Evolutionary conservation across 2,113 vertebrate genomes (phyloP).

Genomic region (Helogale parvula): DNA sequence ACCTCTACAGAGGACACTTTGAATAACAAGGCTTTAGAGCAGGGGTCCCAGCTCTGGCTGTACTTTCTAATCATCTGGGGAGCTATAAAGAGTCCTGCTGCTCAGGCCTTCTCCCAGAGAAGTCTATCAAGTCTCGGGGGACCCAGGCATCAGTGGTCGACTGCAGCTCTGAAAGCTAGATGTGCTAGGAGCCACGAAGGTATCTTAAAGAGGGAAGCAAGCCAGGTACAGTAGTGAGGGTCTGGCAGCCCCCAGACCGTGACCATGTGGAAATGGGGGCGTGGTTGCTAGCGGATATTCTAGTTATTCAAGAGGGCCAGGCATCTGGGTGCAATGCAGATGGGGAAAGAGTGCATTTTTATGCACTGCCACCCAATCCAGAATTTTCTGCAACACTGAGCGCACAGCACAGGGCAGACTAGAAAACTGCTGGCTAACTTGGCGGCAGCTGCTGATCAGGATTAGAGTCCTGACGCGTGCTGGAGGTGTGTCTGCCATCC

Average conservation of each 20-base stretch:
- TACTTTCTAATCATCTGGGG: not conserved
- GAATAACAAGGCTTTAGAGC: not conserved
- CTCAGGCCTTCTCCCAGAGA: not conserved
- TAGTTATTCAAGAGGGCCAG: not conserved
- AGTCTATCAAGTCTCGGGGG: not conserved
- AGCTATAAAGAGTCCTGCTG: not conserved
- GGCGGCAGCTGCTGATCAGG: not conserved
- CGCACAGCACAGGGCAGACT: not conserved
- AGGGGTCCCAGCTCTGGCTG: not conserved
- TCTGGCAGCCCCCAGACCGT: not conserved
- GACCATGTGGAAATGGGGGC: not conserved
- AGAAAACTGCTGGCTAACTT: not conserved
- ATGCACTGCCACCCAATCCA: not conserved
- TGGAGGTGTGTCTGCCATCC: not conserved
- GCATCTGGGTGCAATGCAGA: not conserved
- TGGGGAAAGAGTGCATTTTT: not conserved
- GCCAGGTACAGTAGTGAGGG: not conserved
- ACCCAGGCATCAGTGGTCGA: not conserved
- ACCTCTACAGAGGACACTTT: not conserved
- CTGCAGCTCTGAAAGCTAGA: fast-evolving
- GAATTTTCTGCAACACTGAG: not conserved
- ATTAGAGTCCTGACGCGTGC: not conserved
- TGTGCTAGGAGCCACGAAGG: no score
- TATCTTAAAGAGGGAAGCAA: no score
- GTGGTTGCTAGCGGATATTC: no score